These are phyloP conservation scores for Mystacornis crossleyi DNA, from an alignment of 2,113 vertebrate species.

Conservation along the genomic window DNA sequence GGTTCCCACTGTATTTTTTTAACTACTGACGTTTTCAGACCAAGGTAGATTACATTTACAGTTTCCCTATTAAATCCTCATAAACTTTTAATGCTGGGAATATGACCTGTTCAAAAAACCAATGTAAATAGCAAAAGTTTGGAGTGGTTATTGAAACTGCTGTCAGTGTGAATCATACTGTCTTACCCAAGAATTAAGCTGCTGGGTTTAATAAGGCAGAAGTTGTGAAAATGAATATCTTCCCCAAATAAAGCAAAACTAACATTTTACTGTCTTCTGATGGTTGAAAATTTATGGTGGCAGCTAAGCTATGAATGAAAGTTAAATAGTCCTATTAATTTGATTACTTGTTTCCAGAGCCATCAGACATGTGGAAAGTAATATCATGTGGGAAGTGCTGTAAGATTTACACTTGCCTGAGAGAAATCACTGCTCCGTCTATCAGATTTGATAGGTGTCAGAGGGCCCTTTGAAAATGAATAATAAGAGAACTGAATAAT, in stretches of 20 bases:
- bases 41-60: conserved; percentile 19
- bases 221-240: conserved; percentile 43
- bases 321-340: conserved; percentile 65
- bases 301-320: conserved; percentile 63
- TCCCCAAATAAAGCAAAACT: conserved; percentile 63
- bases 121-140: conserved; percentile 48
- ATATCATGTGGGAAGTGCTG: conserved; percentile 50
- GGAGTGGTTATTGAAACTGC: conserved; percentile 48
- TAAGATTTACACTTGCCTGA: conserved; percentile 46
- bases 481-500: conserved; percentile 50
- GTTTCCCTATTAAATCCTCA: conserved; percentile 42
- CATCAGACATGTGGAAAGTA: conserved; percentile 52
- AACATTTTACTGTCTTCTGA: conserved; percentile 50
- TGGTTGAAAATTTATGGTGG: conserved; percentile 36
- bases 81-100: conserved; percentile 36
- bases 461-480: conserved; percentile 52
- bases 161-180: conserved; percentile 38
- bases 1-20: background rate
- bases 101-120: conserved; percentile 36
- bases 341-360: conserved; percentile 69
- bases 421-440: conserved; percentile 61
- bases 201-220: conserved; percentile 45
- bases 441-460: conserved; percentile 69
- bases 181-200: conserved; percentile 23
- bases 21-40: conserved; percentile 8